Evolutionary conservation across 2,888 invertebrate species (phyloP), one percentile per base, ranked within the genome.

Genomic region (Eristalinus sepulchralis): DNA sequence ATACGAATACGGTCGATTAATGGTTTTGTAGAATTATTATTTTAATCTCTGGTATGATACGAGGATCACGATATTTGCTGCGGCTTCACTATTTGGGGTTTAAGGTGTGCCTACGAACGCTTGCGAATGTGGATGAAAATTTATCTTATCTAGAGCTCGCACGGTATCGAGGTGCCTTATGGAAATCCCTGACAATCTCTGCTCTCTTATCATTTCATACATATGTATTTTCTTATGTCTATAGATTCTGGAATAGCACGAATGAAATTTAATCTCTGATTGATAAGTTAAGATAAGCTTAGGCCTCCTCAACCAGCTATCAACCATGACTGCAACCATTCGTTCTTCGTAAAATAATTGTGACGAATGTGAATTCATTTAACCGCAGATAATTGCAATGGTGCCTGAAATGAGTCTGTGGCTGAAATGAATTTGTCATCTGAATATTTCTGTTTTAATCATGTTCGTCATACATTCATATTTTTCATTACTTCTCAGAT

Each of bases 11-110:
- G 27, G 27, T 27, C 34, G 47, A 47, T 47, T 47, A 47, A 47
- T 47, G 47, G 47, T 47, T 47, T 8, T 47, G 47, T 47, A 8
- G 17, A 47, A 47, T 47, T 47, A 34, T 34, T 22, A 64, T 31
- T 20, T 31, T 70, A 70, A 77, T 77, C 63, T 70, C 10, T 55
- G 13, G 36, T 55, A 63, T 31, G 70, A 55, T 67, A 67, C 53
- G 34, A 13, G 53, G 70, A 62, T 77, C 55, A 62, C 68, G 55
- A 24, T 36, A 62, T 70, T 36, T 63, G 27, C 60, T 34, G 55
- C 34, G 55, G 60, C 60, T 67, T n/a, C 36, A 1, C 27, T 66
- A 55, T 27, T 57, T 20, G 39, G 17, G 33, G 67, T 67, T 27
- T 76, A 60, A 60, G 60, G 24, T 60, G 47, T 47, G 47, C 6